These are phyloP conservation scores for rabbit (Oryctolagus cuniculus) DNA, from an alignment of 2,113 vertebrate genomes.

Conservation along the genomic window DNA sequence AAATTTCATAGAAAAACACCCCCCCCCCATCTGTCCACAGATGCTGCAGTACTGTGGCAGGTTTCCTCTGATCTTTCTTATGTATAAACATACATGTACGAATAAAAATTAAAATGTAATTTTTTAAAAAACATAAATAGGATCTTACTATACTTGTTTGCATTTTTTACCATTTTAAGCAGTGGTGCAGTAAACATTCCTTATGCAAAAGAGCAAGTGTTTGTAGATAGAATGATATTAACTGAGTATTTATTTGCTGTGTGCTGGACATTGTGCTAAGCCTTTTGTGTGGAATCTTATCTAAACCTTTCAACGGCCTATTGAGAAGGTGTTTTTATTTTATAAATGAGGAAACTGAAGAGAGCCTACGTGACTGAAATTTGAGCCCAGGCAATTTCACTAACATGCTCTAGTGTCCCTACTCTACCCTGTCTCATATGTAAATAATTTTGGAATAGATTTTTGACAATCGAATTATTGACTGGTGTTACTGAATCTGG, in stretches of 20 bases:
- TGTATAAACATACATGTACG: neutral
- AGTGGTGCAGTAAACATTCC: neutral
- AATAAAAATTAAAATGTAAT: neutral
- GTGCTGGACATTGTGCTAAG: neutral
- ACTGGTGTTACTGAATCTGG: neutral
- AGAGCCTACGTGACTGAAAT: neutral
- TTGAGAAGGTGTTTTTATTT: slow-evolving; percentile 1
- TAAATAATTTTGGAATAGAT: neutral
- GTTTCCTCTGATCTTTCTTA: neutral
- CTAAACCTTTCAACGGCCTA: neutral
- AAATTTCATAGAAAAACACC: neutral
- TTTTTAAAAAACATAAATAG: slow-evolving; percentile 19
- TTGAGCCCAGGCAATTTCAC: neutral
- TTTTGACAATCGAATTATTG: neutral
- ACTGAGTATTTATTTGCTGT: neutral
- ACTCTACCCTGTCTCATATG: neutral
- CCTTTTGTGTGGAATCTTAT: neutral
- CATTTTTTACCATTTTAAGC: slow-evolving; percentile 18
- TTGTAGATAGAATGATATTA: neutral
- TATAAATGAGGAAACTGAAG: neutral
- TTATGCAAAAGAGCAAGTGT: neutral
- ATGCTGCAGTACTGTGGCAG: neutral
- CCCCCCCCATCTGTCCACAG: neutral
- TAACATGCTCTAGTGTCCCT: neutral
- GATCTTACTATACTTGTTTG: neutral